Evolutionary conservation across 2,888 invertebrate genomes (phyloP).

Genomic region (Dromius quadrimaculatus): DNA sequence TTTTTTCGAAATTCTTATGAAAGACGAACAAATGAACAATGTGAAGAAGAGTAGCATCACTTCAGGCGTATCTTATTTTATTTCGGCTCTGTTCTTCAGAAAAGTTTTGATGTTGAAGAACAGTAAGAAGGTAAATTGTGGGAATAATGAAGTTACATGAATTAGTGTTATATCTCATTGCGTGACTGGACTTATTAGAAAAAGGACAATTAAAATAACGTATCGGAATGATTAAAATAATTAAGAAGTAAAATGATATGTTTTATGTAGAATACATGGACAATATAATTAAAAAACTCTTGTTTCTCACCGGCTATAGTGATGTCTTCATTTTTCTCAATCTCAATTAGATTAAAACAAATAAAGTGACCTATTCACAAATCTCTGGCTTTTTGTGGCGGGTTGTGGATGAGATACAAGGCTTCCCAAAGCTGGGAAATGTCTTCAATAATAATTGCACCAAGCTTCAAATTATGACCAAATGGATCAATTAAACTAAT

Average conservation of each 20-base stretch:
- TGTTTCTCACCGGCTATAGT: no score
- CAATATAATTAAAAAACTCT: no score
- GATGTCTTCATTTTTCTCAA: no score
- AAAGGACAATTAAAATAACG: not conserved
- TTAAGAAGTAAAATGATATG: slow-evolving; percentile 3
- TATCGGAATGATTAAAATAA: slow-evolving; percentile 16
- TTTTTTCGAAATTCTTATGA: slow-evolving; percentile 40
- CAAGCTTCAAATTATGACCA: no score
- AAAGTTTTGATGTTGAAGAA: not conserved
- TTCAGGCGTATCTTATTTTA: slow-evolving; percentile 9
- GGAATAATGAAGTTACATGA: slow-evolving; percentile 13
- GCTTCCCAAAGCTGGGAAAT: no score
- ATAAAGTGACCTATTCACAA: no score
- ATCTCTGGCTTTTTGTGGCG: not conserved
- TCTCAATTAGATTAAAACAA: no score
- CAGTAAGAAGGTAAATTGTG: slow-evolving; percentile 10
- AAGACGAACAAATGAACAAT: slow-evolving; percentile 41
- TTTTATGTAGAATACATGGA: no score
- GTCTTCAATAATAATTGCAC: no score
- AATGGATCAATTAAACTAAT: no score
- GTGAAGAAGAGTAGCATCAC: slow-evolving; percentile 23
- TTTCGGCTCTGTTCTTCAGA: slow-evolving; percentile 9
- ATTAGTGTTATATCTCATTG: not conserved
- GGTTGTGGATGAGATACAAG: no score
- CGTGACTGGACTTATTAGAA: slow-evolving; percentile 26